These are phyloP conservation scores for Xyrauchen texanus DNA, from an alignment of 2,113 vertebrate genomes.

Conservation along the genomic window DNA sequence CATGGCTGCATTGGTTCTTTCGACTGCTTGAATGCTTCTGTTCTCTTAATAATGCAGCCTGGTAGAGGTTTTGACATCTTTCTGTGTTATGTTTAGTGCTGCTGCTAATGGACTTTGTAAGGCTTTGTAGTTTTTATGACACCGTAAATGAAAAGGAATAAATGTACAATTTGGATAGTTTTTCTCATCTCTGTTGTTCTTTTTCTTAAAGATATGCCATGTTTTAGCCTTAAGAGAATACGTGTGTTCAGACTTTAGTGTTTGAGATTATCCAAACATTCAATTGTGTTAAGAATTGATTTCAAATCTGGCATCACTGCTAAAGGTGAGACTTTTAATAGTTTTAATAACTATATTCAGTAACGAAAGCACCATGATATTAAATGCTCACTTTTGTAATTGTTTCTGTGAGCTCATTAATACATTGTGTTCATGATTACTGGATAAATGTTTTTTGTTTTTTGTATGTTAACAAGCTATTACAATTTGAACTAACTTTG, in stretches of 20 bases:
- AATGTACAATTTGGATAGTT: conserved; percentile 43
- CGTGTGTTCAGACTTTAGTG: not conserved
- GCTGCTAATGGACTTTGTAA: conserved; percentile 23
- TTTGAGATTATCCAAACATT: too few relatives aligned
- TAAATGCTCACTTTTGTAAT: too few relatives aligned
- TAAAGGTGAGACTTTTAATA: conserved; percentile 2
- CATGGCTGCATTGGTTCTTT: not conserved
- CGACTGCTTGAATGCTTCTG: not conserved
- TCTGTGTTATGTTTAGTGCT: conserved; percentile 13
- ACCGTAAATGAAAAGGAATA: conserved; percentile 41
- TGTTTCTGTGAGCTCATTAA: too few relatives aligned
- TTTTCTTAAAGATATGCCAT: conserved; percentile 2
- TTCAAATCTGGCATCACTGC: not conserved
- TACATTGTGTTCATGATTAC: too few relatives aligned
- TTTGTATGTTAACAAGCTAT: too few relatives aligned
- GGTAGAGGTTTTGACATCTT: not conserved
- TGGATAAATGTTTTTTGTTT: too few relatives aligned
- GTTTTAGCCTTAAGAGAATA: not conserved
- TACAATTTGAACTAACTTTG: too few relatives aligned
- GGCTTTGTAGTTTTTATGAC: conserved; percentile 14
- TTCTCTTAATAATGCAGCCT: not conserved
- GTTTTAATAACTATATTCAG: too few relatives aligned
- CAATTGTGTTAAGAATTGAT: not conserved
- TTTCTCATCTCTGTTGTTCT: conserved; percentile 9
- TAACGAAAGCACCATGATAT: too few relatives aligned